Conservation (phyloP, 2,888 invertebrate genomes). For the Fragum sueziense region DNA sequence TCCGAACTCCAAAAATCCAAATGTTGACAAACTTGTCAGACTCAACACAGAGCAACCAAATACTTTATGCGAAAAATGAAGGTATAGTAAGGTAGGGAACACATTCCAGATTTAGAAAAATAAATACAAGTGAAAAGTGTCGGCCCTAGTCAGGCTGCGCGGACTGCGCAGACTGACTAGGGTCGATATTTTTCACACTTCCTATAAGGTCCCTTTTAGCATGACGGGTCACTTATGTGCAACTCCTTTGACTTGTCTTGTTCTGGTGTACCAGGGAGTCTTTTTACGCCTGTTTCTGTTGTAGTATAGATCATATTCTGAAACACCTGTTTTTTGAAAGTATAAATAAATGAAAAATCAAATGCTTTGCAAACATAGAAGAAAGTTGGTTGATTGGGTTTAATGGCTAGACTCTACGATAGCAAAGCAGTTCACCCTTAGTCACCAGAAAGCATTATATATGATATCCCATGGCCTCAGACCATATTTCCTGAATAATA, state of each 20-base stretch:
- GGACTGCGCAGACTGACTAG: too few relatives aligned
- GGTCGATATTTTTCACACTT: too few relatives aligned
- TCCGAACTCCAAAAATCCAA: too few relatives aligned
- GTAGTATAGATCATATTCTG: constrained; percentile 15
- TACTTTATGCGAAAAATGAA: too few relatives aligned
- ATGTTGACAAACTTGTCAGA: too few relatives aligned
- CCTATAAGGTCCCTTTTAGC: too few relatives aligned
- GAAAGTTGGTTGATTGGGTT: constrained; percentile 6
- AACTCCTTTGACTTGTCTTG: constrained; percentile 16
- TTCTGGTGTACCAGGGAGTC: constrained; percentile 13
- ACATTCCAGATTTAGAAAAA: too few relatives aligned
- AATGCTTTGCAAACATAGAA: constrained; percentile 4
- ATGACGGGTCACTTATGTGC: too few relatives aligned
- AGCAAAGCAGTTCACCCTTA: constrained; percentile 22
- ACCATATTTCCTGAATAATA: constrained; percentile 14
- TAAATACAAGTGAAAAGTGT: too few relatives aligned
- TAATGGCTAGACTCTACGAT: constrained; percentile 16
- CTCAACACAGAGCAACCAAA: too few relatives aligned
- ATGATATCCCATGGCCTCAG: constrained; percentile 11
- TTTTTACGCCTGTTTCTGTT: not conserved
- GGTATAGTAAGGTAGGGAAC: too few relatives aligned
- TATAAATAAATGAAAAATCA: not conserved
- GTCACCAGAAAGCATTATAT: constrained; percentile 27
- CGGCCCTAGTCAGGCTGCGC: too few relatives aligned
- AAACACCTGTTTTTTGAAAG: constrained; percentile 13